Percentiles rank a stretch among this genome's conserved stretches.
Conservation (phyloP, 2,113 vertebrate genomes). For the Forbesichthys papilliferus region DNA sequence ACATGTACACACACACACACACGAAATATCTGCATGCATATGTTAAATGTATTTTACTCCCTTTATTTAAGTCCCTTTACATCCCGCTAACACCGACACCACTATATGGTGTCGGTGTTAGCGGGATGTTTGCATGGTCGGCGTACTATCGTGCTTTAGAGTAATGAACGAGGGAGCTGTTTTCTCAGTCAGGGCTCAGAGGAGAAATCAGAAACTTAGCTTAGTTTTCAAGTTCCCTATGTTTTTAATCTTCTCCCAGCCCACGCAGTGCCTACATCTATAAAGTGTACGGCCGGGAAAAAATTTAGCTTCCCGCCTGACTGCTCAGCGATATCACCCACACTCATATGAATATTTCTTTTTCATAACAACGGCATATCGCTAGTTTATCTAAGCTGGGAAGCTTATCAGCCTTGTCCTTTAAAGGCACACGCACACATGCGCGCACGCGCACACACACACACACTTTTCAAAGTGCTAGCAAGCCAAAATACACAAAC, state of each 20-base stretch:
- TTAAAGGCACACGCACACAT: constrained; percentile 2
- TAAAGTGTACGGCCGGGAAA: neutral
- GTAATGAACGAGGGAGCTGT: too few species aligned
- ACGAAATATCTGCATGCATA: too few species aligned
- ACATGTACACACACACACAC: too few species aligned
- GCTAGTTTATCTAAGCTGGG: neutral
- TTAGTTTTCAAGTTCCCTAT: too few species aligned
- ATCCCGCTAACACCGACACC: too few species aligned
- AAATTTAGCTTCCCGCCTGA: neutral
- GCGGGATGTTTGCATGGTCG: too few species aligned
- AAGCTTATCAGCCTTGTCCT: constrained; percentile 21
- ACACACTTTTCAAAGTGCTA: constrained; percentile 19
- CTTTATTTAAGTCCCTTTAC: too few species aligned
- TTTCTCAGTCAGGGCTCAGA: too few species aligned
- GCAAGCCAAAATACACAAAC: constrained; percentile 12
- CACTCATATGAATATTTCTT: constrained; percentile 15
- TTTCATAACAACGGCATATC: neutral
- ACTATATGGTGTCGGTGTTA: too few species aligned
- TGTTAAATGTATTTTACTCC: too few species aligned
- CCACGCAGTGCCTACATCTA: neutral
- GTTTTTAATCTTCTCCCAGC: neutral
- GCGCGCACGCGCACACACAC: neutral
- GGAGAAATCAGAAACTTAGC: too few species aligned
- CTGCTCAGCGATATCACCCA: neutral
- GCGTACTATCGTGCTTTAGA: too few species aligned